A percentile compares a stretch with the other conserved stretches of the same genome.
phyloP scores from a whole-genome alignment of 2,113 vertebrate genomes.

The Hylia prasina region DNA sequence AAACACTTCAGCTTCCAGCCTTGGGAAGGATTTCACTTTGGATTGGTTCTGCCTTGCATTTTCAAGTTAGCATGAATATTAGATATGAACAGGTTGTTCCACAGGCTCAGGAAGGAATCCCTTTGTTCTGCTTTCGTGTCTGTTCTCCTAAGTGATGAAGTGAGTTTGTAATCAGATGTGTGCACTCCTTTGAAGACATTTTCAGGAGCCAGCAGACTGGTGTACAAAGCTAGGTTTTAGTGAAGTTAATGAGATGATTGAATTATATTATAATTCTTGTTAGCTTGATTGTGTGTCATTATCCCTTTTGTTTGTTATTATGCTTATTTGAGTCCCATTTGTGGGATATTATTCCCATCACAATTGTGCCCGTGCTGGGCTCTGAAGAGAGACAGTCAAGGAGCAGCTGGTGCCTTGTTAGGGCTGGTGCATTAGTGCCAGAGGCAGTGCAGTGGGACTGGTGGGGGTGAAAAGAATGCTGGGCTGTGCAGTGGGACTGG shows the following conservation, averaged over 20 bases:
- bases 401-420: background rate
- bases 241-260: slow-evolving; percentile 57
- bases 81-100: background rate
- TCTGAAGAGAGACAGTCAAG: background rate
- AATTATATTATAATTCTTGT: slow-evolving; percentile 46
- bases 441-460: background rate
- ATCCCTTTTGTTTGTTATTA: slow-evolving; percentile 43
- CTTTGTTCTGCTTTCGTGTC: background rate
- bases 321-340: slow-evolving; percentile 26
- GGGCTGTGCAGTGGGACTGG: background rate
- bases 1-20: background rate
- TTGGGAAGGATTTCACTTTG: background rate
- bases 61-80: slow-evolving; percentile 5
- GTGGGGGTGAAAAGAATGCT: background rate
- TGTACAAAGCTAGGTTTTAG: slow-evolving; percentile 19
- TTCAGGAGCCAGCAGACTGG: slow-evolving; percentile 26
- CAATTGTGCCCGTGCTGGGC: background rate
- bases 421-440: background rate
- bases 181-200: slow-evolving; percentile 12
- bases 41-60: background rate
- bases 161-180: slow-evolving; percentile 27
- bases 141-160: background rate
- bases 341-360: background rate
- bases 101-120: background rate
- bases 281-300: slow-evolving; percentile 45